phyloP scores from a whole-genome alignment of 2,113 vertebrate species.

The Clarias magur region DNA sequence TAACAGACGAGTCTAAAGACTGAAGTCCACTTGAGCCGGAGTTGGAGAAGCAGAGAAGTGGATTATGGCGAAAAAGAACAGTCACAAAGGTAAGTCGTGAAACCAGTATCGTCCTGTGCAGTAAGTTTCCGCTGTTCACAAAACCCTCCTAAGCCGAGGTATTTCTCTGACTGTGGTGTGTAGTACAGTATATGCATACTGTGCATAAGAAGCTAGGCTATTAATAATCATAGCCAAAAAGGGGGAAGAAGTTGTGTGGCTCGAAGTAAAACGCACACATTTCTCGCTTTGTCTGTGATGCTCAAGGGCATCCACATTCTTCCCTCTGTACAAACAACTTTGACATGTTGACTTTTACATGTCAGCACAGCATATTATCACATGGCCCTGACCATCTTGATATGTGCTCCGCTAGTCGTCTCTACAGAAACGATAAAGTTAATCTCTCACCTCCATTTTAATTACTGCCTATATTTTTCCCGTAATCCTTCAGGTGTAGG shows the following conservation, averaged over 20 bases:
- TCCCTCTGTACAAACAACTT: conserved; percentile 2
- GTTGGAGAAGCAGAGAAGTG: conserved; percentile 35
- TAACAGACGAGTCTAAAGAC: conserved; percentile 26
- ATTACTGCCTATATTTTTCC: neutral
- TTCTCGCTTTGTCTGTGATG: neutral
- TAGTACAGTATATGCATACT: conserved; percentile 2
- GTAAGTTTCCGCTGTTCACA: neutral
- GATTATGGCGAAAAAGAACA: conserved; percentile 75
- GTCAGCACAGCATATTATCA: conserved; percentile 3
- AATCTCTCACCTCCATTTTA: neutral
- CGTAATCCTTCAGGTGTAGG: neutral
- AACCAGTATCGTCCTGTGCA: neutral
- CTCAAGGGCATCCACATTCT: conserved; percentile 7
- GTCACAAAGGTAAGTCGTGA: conserved; percentile 67
- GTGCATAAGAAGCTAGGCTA: neutral
- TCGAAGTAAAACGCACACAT: neutral
- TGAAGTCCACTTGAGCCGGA: conserved; percentile 10
- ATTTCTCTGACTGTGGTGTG: neutral
- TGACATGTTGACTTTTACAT: neutral
- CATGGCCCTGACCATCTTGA: neutral
- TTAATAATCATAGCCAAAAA: neutral
- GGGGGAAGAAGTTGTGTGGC: neutral
- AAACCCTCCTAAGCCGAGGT: neutral
- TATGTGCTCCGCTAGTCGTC: neutral
- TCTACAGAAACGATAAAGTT: neutral